phyloP scores from a whole-genome alignment of 1,140 invertebrate species.

The Drosophila neocordata region DNA sequence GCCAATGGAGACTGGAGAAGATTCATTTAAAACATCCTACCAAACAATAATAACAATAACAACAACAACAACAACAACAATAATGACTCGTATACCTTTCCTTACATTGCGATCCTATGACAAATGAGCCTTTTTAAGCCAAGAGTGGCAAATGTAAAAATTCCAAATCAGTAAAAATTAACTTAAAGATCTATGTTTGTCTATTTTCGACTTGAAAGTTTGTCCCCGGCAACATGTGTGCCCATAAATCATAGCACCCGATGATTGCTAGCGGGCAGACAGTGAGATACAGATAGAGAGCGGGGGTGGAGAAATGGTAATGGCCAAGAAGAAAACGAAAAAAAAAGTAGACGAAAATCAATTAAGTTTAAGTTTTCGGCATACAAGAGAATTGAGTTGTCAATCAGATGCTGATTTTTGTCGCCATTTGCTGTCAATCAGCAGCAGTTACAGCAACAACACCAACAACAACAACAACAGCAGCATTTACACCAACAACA shows the following conservation, averaged over 20 bases:
- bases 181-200: slow-evolving; percentile 57
- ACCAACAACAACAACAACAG: slow-evolving; percentile 69
- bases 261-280: not conserved
- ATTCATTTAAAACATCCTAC: not conserved
- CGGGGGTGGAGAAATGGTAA: not conserved
- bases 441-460: slow-evolving; percentile 45
- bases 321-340: slow-evolving; percentile 13
- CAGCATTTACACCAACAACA: slow-evolving; percentile 46
- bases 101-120: slow-evolving; percentile 45
- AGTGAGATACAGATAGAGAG: not conserved
- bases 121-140: slow-evolving; percentile 69
- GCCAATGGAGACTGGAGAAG: not conserved
- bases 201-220: slow-evolving; percentile 68
- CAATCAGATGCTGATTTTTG: slow-evolving; percentile 78
- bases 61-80: too few relatives aligned
- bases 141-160: slow-evolving; percentile 33
- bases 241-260: slow-evolving; percentile 65
- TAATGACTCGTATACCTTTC: not conserved
- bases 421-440: slow-evolving; percentile 77
- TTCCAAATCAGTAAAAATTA: slow-evolving; percentile 69
- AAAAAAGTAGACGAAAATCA: slow-evolving; percentile 53
- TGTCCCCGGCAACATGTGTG: slow-evolving; percentile 63
- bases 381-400: slow-evolving; percentile 70
- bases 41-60: too few relatives aligned
- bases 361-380: slow-evolving; percentile 66